Conservation (phyloP, 2,113 vertebrate genomes). For the Sciurus niger region DNA sequence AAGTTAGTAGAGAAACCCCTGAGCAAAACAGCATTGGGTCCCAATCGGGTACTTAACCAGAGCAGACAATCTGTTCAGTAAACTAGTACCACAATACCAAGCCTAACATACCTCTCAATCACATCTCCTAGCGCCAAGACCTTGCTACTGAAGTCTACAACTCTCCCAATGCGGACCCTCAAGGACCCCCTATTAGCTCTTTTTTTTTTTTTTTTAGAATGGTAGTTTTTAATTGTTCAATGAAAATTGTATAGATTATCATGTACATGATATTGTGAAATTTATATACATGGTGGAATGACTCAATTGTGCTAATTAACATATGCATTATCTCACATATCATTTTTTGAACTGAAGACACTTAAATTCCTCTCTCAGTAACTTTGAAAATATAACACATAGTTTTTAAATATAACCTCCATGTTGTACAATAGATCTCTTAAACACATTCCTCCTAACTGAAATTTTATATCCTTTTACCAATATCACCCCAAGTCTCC, state of each 20-base stretch:
- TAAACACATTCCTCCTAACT: background rate
- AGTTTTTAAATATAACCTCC: background rate
- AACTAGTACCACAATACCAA: too few species aligned
- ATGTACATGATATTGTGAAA: background rate
- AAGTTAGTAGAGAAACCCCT: too few species aligned
- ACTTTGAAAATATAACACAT: background rate
- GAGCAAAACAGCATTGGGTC: too few species aligned
- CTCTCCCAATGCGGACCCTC: too few species aligned
- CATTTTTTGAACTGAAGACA: background rate
- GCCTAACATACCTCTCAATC: too few species aligned
- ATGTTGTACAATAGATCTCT: background rate
- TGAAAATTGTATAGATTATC: background rate
- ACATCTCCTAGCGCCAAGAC: too few species aligned
- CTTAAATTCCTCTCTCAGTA: background rate
- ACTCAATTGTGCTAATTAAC: background rate
- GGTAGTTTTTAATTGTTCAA: background rate
- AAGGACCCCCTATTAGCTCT: too few species aligned
- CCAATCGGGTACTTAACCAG: too few species aligned
- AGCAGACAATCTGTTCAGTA: too few species aligned
- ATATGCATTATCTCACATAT: background rate
- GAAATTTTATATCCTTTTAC: background rate
- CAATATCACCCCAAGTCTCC: background rate
- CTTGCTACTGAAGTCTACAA: too few species aligned
- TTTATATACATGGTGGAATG: background rate
- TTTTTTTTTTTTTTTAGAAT: too few species aligned